Conservation (phyloP, 2,888 invertebrate genomes). For the Heteromyza rotundicornis region DNA sequence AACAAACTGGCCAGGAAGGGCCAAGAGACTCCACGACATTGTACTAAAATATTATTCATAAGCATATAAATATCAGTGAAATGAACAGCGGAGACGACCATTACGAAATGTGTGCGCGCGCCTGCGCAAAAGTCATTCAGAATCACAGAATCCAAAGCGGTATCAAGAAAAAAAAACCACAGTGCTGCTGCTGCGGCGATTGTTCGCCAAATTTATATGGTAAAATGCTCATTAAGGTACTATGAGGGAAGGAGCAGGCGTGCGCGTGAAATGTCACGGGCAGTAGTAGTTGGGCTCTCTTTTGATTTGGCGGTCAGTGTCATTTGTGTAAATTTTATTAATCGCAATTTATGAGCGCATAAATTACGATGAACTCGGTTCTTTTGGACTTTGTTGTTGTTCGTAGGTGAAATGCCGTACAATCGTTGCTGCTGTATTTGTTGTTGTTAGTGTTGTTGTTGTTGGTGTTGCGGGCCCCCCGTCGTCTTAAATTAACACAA, state of each 20-base stretch:
- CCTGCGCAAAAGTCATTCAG: not conserved
- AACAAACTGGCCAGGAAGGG: not conserved
- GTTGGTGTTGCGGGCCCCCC: slow-evolving; percentile 23
- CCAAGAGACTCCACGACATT: not conserved
- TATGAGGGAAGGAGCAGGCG: slow-evolving; percentile 17
- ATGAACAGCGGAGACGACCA: slow-evolving; percentile 14
- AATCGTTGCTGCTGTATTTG: too few species aligned
- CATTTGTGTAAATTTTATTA: slow-evolving; percentile 56
- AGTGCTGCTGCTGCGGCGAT: slow-evolving; percentile 13
- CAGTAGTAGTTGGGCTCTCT: not conserved
- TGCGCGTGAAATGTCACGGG: not conserved
- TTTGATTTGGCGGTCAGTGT: not conserved
- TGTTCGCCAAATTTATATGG: slow-evolving; percentile 29
- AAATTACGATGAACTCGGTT: slow-evolving; percentile 44
- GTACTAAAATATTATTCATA: slow-evolving; percentile 51
- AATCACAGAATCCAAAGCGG: too few species aligned
- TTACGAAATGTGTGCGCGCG: not conserved
- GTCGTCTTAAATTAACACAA: slow-evolving; percentile 34
- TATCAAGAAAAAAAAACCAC: too few species aligned
- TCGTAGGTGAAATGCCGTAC: not conserved
- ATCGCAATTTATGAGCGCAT: slow-evolving; percentile 62
- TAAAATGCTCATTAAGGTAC: slow-evolving; percentile 31
- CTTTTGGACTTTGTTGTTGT: not conserved
- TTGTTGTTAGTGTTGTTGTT: not conserved
- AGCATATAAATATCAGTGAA: slow-evolving; percentile 46